phyloP scores from a whole-genome alignment of 2,888 invertebrate species.

The Lepidochrysops patricia region DNA sequence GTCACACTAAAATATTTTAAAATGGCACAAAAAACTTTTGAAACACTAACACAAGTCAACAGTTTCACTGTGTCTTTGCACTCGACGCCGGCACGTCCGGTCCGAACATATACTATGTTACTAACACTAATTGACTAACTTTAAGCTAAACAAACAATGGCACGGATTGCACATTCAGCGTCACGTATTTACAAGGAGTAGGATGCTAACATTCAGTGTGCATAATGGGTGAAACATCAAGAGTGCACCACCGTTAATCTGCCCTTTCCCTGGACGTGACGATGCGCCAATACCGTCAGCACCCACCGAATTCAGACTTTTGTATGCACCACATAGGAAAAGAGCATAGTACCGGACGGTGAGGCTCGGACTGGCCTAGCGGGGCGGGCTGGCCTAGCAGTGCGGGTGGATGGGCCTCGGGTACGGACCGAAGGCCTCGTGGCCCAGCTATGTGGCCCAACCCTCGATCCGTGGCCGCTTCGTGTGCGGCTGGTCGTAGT shows the following conservation, averaged over 20 bases:
- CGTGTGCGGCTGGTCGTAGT: constrained; percentile 76
- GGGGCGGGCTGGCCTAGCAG: constrained; percentile 50
- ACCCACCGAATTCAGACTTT: constrained; percentile 37
- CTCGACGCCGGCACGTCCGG: constrained; percentile 30
- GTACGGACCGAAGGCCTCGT: constrained; percentile 66
- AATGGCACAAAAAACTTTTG: constrained; percentile 75
- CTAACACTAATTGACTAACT: constrained; percentile 59
- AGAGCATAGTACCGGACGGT: constrained; percentile 34
- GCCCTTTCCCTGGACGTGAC: constrained; percentile 22
- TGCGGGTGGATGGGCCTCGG: constrained; percentile 70
- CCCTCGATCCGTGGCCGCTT: constrained; percentile 93
- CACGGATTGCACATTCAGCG: constrained; percentile 71
- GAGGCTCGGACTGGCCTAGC: constrained; percentile 39
- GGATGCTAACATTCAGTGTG: constrained; percentile 56
- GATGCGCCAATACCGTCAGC: constrained; percentile 38
- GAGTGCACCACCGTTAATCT: constrained; percentile 20
- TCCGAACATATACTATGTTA: constrained; percentile 17
- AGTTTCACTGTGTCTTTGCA: constrained; percentile 51
- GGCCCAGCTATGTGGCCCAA: constrained; percentile 90
- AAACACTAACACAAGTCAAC: constrained; percentile 73
- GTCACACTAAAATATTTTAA: constrained; percentile 71
- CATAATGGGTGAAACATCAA: constrained; percentile 42
- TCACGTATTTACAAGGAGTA: constrained; percentile 61
- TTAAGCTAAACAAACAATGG: constrained; percentile 72
- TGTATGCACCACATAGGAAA: constrained; percentile 35